Percentiles rank a stretch among this genome's conserved stretches.
Evolutionary conservation across 2,113 vertebrate genomes (phyloP).

Genomic region (Neogobius melanostomus): DNA sequence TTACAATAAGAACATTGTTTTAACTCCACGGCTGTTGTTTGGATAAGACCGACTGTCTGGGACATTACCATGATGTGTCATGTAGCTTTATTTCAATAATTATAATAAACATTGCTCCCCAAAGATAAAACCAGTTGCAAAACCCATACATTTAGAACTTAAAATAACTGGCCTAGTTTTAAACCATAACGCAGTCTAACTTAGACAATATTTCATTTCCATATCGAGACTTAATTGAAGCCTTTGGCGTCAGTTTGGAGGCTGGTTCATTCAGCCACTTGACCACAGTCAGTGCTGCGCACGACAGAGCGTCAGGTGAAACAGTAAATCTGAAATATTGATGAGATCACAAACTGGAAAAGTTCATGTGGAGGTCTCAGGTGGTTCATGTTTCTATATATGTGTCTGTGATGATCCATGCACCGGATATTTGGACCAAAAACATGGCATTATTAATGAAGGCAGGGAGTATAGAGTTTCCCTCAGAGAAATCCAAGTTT

Average conservation of each 20-base stretch:
- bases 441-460: constrained; percentile 1
- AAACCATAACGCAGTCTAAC: neutral
- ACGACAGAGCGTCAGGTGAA: constrained; percentile 2
- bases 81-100: too few relatives aligned
- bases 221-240: neutral
- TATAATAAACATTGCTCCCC: neutral
- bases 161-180: neutral
- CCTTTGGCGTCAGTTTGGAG: neutral
- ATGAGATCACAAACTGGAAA: constrained; percentile 14
- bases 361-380: constrained; percentile 10
- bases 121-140: too few relatives aligned
- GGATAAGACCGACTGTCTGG: neutral
- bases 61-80: too few relatives aligned
- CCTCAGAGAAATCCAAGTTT: constrained; percentile 41
- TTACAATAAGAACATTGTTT: constrained; percentile 32
- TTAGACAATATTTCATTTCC: neutral
- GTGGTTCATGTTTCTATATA: constrained; percentile 9
- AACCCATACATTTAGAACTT: too few relatives aligned
- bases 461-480: neutral
- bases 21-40: constrained; percentile 14
- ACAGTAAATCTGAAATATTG: constrained; percentile 8
- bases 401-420: constrained; percentile 10
- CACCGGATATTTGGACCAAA: constrained; percentile 3
- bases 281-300: neutral
- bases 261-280: neutral